Evolutionary conservation across 2,888 invertebrate species (phyloP).

Genomic region (Carpatolechia fugitivella): DNA sequence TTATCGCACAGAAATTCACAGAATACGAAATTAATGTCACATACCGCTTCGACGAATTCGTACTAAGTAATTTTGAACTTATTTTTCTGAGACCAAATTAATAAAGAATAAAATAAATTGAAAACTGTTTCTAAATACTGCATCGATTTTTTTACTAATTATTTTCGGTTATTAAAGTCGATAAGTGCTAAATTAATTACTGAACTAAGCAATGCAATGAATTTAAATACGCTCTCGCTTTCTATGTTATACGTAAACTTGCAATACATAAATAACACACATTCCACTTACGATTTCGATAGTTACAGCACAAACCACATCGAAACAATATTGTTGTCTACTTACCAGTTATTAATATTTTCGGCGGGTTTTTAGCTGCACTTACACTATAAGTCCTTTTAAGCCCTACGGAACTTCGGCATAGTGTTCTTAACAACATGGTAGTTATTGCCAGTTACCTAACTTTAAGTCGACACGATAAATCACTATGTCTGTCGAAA

Average conservation of each 20-base stretch:
- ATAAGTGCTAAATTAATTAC: no score
- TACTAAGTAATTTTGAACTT: no score
- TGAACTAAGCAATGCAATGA: no score
- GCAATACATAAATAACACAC: neutral
- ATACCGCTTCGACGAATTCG: no score
- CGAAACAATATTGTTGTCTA: conserved; percentile 22
- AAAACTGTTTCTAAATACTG: no score
- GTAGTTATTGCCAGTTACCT: neutral
- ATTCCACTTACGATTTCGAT: conserved; percentile 13
- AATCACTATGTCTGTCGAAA: conserved; percentile 47
- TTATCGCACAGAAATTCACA: no score
- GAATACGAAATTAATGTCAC: no score
- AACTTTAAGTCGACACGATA: conserved; percentile 42
- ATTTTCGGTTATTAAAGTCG: no score
- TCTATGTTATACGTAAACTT: neutral
- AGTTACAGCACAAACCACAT: neutral
- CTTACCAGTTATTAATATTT: conserved; percentile 80
- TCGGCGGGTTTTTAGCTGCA: conserved; percentile 57
- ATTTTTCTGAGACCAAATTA: no score
- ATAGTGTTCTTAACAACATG: conserved; percentile 53
- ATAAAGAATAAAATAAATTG: no score
- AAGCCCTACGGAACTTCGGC: conserved; percentile 38
- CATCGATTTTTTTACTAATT: no score
- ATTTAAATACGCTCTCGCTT: neutral
- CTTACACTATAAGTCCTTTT: conserved; percentile 52